These are phyloP conservation scores for Sesamia nonagrioides DNA, from an alignment of 1,140 invertebrate genomes.

Conservation along the genomic window DNA sequence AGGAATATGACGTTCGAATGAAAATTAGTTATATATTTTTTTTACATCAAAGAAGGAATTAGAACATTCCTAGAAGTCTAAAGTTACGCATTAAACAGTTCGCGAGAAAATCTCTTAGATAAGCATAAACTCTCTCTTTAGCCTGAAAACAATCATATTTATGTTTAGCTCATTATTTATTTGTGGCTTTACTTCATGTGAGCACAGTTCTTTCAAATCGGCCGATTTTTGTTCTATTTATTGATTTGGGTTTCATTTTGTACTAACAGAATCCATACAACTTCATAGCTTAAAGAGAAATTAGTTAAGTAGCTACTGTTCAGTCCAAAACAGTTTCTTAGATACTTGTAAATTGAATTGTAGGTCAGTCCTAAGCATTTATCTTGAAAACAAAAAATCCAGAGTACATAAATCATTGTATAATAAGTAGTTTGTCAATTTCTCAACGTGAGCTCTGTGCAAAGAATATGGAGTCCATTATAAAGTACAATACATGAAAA, in stretches of 20 bases:
- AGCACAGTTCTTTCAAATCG: too few species aligned
- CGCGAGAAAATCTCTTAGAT: not conserved
- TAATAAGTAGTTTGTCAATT: not conserved
- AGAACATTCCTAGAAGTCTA: not conserved
- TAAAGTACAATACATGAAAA: constrained; percentile 44
- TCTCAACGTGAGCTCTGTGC: constrained; percentile 38
- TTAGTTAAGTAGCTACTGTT: not conserved
- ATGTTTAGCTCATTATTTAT: not conserved
- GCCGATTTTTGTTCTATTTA: not conserved
- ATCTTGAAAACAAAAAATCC: not conserved
- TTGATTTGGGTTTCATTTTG: not conserved
- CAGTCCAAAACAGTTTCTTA: not conserved
- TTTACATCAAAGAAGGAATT: not conserved
- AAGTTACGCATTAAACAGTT: constrained; percentile 4
- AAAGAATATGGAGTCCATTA: constrained; percentile 36
- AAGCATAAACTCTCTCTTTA: not conserved
- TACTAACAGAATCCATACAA: not conserved
- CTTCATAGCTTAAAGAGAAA: not conserved
- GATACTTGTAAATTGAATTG: not conserved
- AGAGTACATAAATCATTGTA: too few species aligned
- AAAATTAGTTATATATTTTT: not conserved
- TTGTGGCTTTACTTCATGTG: not conserved
- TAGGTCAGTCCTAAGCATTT: constrained; percentile 1
- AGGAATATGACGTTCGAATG: not conserved
- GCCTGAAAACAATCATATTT: not conserved